Conservation (phyloP, 2,888 invertebrate genomes). For the Synanthedon andrenaeformis region DNA sequence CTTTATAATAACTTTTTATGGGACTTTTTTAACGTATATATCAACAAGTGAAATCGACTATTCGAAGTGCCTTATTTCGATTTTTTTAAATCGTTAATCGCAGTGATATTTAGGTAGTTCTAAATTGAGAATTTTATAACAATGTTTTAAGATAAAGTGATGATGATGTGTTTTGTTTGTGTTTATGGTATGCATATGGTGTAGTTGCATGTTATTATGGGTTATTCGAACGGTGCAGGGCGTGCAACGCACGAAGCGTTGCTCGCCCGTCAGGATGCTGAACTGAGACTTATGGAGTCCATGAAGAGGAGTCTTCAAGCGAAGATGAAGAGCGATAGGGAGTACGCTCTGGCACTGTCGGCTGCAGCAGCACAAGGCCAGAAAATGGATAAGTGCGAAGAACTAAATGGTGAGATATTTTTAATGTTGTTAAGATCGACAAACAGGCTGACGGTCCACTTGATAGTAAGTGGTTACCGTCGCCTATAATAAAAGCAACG, state of each 20-base stretch:
- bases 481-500: no score
- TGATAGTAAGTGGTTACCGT: no score
- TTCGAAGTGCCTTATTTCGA: conserved; percentile 1
- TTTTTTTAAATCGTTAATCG: conserved; percentile 5
- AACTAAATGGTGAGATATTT: conserved; percentile 70
- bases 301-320: conserved; percentile 89
- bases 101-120: conserved; percentile 16
- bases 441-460: no score
- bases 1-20: conserved; percentile 31
- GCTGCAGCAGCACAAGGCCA: conserved; percentile 85
- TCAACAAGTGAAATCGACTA: conserved; percentile 16
- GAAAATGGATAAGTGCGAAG: conserved; percentile 84
- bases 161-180: conserved; percentile 60
- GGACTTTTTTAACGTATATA: conserved; percentile 19
- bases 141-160: conserved; percentile 41
- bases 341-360: conserved; percentile 87
- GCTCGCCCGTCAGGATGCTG: conserved; percentile 90
- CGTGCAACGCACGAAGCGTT: conserved; percentile 92
- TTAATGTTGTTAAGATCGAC: no score
- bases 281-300: conserved; percentile 90
- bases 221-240: conserved; percentile 90
- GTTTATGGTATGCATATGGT: conserved; percentile 53
- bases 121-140: conserved; percentile 26
- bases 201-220: conserved; percentile 68
- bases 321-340: conserved; percentile 92